phyloP scores from a whole-genome alignment of 2,797 vertebrate species.

The Phataginus tetradactyla region DNA sequence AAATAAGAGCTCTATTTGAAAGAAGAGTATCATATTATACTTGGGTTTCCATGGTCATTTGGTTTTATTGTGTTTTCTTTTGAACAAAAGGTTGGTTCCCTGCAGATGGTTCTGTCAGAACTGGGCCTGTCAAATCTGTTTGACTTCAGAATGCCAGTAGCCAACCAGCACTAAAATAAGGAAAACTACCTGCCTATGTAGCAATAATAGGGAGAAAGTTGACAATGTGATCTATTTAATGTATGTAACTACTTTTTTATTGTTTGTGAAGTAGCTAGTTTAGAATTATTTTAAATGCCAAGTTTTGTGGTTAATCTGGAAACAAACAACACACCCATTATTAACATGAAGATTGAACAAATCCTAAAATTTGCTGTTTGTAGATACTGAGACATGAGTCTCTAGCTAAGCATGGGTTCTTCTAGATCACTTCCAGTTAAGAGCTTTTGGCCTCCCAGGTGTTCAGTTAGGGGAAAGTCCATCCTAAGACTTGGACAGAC shows the following conservation, averaged over 20 bases:
- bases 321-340: background rate
- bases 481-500: background rate
- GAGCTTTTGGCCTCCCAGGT: slow-evolving; percentile 32
- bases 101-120: background rate
- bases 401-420: background rate
- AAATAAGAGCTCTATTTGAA: background rate
- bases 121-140: background rate
- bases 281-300: slow-evolving; percentile 64
- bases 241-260: background rate
- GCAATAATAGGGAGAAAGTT: background rate
- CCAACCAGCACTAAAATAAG: background rate
- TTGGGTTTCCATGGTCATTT: background rate
- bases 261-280: slow-evolving; percentile 60
- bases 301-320: background rate
- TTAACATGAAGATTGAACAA: background rate
- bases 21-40: background rate
- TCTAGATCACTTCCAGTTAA: slow-evolving; percentile 6
- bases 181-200: background rate
- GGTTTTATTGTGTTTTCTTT: slow-evolving; percentile 26
- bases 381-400: background rate
- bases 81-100: background rate
- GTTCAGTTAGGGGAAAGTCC: background rate
- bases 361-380: slow-evolving; percentile 15
- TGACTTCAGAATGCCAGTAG: background rate
- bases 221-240: background rate